phyloP scores from a whole-genome alignment of 2,888 invertebrate species.

The Yponomeuta plumbellus region DNA sequence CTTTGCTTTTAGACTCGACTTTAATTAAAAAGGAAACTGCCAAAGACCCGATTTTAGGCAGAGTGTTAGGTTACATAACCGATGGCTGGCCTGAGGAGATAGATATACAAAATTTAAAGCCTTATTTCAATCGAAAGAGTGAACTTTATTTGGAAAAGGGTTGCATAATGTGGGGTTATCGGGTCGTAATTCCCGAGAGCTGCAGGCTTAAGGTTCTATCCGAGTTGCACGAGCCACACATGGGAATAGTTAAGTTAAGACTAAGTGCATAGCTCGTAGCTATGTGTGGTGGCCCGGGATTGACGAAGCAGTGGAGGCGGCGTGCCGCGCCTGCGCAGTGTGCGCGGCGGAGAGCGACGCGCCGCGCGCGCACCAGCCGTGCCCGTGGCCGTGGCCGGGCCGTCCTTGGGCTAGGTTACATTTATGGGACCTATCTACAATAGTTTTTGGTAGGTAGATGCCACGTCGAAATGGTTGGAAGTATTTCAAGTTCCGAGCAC shows the following conservation, averaged over 20 bases:
- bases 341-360: no score
- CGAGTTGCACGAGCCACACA: constrained; percentile 19
- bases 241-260: constrained; percentile 18
- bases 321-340: no score
- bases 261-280: constrained; percentile 19
- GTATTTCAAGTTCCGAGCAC: no score
- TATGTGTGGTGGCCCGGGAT: no score
- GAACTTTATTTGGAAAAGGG: constrained; percentile 19
- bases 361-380: no score
- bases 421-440: no score
- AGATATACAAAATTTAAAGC: constrained; percentile 3
- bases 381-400: neutral
- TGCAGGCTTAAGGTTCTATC: constrained; percentile 19
- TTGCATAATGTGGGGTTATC: constrained; percentile 11
- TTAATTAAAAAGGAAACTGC: neutral
- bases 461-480: no score
- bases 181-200: constrained; percentile 20
- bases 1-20: neutral
- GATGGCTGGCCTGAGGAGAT: constrained; percentile 16
- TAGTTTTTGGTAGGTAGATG: no score
- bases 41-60: constrained; percentile 13
- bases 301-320: no score
- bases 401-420: neutral
- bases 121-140: constrained; percentile 11
- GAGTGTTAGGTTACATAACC: constrained; percentile 10